phyloP scores from a whole-genome alignment of 2,797 vertebrate genomes.

The Podarcis lilfordi region DNA sequence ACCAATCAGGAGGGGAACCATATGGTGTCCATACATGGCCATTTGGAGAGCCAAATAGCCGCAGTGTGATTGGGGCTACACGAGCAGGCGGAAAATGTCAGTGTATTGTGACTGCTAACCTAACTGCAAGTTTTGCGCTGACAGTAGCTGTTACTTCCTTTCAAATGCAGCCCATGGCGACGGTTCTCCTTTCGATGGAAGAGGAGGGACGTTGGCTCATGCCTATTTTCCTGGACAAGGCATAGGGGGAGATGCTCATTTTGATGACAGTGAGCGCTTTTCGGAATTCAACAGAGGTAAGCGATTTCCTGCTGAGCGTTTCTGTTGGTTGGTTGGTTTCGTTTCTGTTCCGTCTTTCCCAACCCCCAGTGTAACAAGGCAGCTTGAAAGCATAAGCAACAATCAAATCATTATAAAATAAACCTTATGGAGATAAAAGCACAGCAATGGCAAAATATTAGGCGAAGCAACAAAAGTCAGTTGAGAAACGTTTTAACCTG shows the following conservation, averaged over 20 bases:
- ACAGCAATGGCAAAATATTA: not conserved
- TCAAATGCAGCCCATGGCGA: constrained; percentile 86
- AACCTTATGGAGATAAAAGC: not conserved
- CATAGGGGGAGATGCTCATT: constrained; percentile 89
- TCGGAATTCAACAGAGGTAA: constrained; percentile 71
- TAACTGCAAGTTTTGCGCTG: not conserved
- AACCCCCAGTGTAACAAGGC: not conserved
- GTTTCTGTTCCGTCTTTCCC: not conserved
- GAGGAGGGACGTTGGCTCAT: constrained; percentile 81
- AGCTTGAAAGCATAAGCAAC: not conserved
- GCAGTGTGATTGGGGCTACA: not conserved
- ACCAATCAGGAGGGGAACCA: too few species aligned
- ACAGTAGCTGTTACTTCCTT: constrained; percentile 27
- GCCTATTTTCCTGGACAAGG: constrained; percentile 80
- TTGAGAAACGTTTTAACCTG: not conserved
- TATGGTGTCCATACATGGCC: not conserved
- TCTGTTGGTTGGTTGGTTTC: not conserved
- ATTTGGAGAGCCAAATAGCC: not conserved
- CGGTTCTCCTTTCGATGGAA: constrained; percentile 84
- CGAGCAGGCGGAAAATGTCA: not conserved
- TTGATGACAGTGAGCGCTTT: constrained; percentile 89
- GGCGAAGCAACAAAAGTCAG: not conserved
- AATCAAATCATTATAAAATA: not conserved
- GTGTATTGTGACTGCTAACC: not conserved
- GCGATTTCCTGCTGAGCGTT: not conserved